Evolutionary conservation across 2,888 invertebrate genomes (phyloP).

Genomic region (Lomographa bimaculata): DNA sequence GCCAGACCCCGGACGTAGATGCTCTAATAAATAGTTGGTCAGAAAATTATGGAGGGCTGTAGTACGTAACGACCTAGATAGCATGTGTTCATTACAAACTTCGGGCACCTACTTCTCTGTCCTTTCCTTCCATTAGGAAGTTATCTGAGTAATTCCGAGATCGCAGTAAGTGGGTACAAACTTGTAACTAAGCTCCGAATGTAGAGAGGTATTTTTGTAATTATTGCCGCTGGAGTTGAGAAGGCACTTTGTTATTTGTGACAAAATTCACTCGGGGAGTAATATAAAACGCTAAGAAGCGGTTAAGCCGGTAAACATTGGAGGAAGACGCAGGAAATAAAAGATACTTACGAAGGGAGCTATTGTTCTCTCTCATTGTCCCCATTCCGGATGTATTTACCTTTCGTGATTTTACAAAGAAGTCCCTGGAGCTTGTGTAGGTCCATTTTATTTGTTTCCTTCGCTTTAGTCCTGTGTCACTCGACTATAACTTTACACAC

Average conservation of each 20-base stretch:
- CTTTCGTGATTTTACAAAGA: conserved; percentile 47
- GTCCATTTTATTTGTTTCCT: conserved; percentile 20
- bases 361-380: conserved; percentile 55
- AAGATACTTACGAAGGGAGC: conserved; percentile 55
- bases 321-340: conserved; percentile 47
- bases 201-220: conserved; percentile 31
- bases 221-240: conserved; percentile 13
- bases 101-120: conserved; percentile 30
- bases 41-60: conserved; percentile 32
- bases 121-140: conserved; percentile 38
- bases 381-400: conserved; percentile 46
- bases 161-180: conserved; percentile 32
- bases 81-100: conserved; percentile 41
- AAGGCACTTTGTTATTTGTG: conserved; percentile 15
- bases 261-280: conserved; percentile 23
- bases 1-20: conserved; percentile 37
- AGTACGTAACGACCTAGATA: conserved; percentile 34
- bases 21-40: conserved; percentile 41
- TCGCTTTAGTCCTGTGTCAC: no score
- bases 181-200: conserved; percentile 26
- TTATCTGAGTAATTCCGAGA: conserved; percentile 36
- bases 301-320: conserved; percentile 41
- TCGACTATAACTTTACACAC: no score
- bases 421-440: conserved; percentile 33
- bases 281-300: conserved; percentile 35